Evolutionary conservation across 1,140 invertebrate species (phyloP).

Genomic region (Drosophila suzukii): DNA sequence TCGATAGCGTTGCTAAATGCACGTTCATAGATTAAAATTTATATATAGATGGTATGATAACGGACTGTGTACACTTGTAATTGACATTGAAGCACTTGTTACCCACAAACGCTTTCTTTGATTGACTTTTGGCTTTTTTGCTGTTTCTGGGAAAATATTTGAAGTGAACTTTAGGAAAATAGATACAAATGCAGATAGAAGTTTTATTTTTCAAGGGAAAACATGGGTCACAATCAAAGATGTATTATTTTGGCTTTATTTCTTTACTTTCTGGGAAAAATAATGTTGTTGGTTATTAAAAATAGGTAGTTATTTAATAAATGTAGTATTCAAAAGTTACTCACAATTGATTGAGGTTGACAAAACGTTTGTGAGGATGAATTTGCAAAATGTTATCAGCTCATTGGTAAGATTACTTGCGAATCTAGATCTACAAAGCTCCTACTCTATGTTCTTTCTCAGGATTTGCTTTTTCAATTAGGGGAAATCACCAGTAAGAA

Average conservation of each 20-base stretch:
- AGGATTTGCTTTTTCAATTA: slow-evolving; percentile 21
- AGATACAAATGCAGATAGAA: slow-evolving; percentile 19
- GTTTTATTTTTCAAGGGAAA: not conserved
- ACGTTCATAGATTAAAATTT: slow-evolving; percentile 14
- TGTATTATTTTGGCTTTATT: not conserved
- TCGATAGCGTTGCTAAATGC: slow-evolving; percentile 10
- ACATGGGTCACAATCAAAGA: not conserved
- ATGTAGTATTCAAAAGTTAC: too few relatives aligned
- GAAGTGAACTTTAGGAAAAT: not conserved
- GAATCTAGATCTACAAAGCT: not conserved
- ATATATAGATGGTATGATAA: slow-evolving; percentile 28
- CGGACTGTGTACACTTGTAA: slow-evolving; percentile 14
- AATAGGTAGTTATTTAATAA: not conserved
- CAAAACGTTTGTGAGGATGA: not conserved
- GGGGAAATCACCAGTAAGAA: slow-evolving; percentile 19
- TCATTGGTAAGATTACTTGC: not conserved
- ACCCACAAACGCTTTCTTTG: slow-evolving; percentile 16
- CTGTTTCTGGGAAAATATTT: not conserved
- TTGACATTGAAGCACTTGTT: slow-evolving; percentile 26
- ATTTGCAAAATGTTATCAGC: not conserved
- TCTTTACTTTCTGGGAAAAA: not conserved
- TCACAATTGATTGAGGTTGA: not conserved
- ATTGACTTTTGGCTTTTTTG: not conserved
- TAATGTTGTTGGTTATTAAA: not conserved
- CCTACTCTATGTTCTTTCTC: not conserved